A percentile compares a stretch with the other conserved stretches of the same genome.
Conservation (phyloP, 2,797 vertebrate genomes). For the Vipera latastei region DNA sequence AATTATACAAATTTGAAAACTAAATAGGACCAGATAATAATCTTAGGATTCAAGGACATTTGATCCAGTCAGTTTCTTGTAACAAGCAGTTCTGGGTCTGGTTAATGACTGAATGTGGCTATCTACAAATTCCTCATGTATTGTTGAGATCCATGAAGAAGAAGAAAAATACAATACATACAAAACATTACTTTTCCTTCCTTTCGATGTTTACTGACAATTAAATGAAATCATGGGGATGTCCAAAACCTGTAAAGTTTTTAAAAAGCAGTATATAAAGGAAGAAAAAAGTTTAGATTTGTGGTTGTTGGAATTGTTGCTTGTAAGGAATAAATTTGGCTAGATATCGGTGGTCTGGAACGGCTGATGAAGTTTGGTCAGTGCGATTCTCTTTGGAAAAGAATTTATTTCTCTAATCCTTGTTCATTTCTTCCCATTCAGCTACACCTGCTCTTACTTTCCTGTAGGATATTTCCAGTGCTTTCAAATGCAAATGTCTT, state of each 20-base stretch:
- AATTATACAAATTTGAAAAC: neutral
- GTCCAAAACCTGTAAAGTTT: neutral
- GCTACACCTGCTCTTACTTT: constrained; percentile 2
- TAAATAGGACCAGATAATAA: neutral
- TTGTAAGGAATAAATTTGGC: neutral
- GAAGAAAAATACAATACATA: neutral
- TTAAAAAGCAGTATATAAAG: neutral
- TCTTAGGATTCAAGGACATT: neutral
- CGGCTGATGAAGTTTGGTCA: no score
- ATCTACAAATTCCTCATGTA: neutral
- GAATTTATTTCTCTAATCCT: neutral
- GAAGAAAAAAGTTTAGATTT: neutral
- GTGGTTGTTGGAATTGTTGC: neutral
- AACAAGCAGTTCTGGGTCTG: neutral
- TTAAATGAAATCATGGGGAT: neutral
- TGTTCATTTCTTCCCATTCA: fast-evolving
- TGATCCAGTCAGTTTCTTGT: no score
- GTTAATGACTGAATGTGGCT: neutral
- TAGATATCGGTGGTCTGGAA: no score
- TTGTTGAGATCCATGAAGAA: no score
- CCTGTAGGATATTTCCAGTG: neutral
- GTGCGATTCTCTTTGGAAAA: neutral
- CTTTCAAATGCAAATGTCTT: neutral
- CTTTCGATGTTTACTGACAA: neutral
- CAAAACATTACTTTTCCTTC: no score